phyloP scores from a whole-genome alignment of 64 coral and sea anemone species.

The Porites lutea region DNA sequence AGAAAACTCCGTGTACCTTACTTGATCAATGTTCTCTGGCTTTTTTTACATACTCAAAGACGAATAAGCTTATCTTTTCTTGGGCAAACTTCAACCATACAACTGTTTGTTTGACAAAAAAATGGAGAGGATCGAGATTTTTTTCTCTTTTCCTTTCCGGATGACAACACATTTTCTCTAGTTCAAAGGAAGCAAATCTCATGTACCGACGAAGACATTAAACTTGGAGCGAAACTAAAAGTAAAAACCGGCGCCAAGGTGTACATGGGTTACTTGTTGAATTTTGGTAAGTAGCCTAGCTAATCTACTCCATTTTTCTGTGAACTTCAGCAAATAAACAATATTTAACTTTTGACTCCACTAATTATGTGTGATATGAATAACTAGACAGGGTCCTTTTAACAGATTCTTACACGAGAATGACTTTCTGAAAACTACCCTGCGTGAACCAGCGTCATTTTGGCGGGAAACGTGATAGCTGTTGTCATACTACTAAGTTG shows the following conservation, averaged over 20 bases:
- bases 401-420: too few relatives aligned
- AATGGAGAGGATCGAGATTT: neutral
- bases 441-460: too few relatives aligned
- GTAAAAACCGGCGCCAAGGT: neutral
- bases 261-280: constrained; percentile 24
- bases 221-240: neutral
- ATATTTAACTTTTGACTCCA: too few relatives aligned
- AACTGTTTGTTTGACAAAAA: neutral
- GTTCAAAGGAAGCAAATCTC: constrained; percentile 34
- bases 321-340: too few relatives aligned
- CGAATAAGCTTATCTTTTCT: constrained; percentile 4
- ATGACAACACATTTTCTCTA: neutral
- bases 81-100: neutral
- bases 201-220: constrained; percentile 8
- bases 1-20: constrained; percentile 43
- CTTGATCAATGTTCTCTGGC: neutral
- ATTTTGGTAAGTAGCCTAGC: neutral
- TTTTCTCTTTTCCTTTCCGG: neutral
- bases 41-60: constrained; percentile 33
- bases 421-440: too few relatives aligned
- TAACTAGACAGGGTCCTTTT: too few relatives aligned
- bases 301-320: neutral
- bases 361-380: too few relatives aligned
- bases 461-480: too few relatives aligned
- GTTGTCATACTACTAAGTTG: too few relatives aligned